phyloP scores from a whole-genome alignment of 2,888 invertebrate species.

The Apamea epomidion region DNA sequence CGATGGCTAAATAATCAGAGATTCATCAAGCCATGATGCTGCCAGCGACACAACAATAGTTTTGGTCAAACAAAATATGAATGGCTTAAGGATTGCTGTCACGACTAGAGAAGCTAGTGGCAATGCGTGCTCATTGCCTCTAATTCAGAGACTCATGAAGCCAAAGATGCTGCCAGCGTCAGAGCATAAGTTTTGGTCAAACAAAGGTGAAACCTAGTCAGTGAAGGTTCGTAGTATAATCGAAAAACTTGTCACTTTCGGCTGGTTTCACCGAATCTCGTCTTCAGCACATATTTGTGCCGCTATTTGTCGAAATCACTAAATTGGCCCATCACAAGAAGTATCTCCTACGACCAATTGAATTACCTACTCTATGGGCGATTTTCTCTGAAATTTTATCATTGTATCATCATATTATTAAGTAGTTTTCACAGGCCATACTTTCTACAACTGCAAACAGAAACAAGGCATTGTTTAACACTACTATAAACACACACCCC shows the following conservation, averaged over 20 bases:
- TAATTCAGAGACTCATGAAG: not conserved
- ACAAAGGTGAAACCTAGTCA: not conserved
- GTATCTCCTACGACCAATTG: not conserved
- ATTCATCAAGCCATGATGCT: not conserved
- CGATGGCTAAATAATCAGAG: not conserved
- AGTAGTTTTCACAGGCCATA: not conserved
- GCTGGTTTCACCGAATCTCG: too few species aligned
- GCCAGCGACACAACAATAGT: too few species aligned
- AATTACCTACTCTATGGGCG: not conserved
- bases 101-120: too few species aligned
- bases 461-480: constrained; percentile 24
- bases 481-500: constrained; percentile 47
- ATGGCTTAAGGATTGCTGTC: too few species aligned
- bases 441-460: not conserved
- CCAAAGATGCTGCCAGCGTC: not conserved
- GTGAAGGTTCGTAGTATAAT: not conserved
- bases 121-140: not conserved
- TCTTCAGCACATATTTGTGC: too few species aligned
- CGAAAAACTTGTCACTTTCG: not conserved
- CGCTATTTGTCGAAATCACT: too few species aligned
- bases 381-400: not conserved
- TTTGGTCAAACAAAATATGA: too few species aligned
- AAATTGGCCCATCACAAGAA: too few species aligned
- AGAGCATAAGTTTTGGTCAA: too few species aligned
- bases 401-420: not conserved